Percentiles rank a stretch among this genome's conserved stretches.
phyloP scores from a whole-genome alignment of 2,113 vertebrate genomes.

The Bettongia penicillata region DNA sequence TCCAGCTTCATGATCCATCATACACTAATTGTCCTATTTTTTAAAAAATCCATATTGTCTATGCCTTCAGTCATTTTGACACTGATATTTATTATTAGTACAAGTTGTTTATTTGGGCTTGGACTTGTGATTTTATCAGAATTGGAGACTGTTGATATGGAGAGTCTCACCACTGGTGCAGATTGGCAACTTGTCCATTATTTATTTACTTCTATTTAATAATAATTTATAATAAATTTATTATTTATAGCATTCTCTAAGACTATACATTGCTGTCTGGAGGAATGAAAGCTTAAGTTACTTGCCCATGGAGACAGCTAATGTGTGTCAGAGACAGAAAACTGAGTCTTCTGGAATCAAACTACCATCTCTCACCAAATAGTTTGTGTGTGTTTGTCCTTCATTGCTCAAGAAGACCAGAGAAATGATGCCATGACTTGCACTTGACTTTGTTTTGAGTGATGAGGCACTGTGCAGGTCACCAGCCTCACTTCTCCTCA shows the following conservation, averaged over 20 bases:
- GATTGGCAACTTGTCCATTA: background rate
- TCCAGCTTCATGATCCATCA: too few relatives aligned
- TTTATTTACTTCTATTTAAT: too few relatives aligned
- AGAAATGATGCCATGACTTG: too few relatives aligned
- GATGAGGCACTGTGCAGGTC: too few relatives aligned
- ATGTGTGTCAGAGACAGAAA: background rate
- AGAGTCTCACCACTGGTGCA: background rate
- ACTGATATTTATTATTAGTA: background rate
- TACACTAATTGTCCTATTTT: background rate
- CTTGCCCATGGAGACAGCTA: background rate
- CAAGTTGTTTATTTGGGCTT: background rate
- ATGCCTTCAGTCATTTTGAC: background rate
- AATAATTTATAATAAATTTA: too few relatives aligned
- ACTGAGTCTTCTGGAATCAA: background rate
- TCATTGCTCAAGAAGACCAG: too few relatives aligned
- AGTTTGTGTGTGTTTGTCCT: too few relatives aligned
- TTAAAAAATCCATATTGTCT: background rate
- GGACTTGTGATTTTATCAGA: background rate
- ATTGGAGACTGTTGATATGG: background rate
- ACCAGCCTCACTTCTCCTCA: too few relatives aligned
- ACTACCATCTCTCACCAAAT: background rate
- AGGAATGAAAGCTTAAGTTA: background rate
- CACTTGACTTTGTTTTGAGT: too few relatives aligned
- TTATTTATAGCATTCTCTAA: background rate
- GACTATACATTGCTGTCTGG: background rate